Percentiles rank a stretch among this genome's conserved stretches.
These are phyloP conservation scores for Drosophila mojavensis DNA, from an alignment of 1,140 invertebrate genomes.

Conservation along the genomic window DNA sequence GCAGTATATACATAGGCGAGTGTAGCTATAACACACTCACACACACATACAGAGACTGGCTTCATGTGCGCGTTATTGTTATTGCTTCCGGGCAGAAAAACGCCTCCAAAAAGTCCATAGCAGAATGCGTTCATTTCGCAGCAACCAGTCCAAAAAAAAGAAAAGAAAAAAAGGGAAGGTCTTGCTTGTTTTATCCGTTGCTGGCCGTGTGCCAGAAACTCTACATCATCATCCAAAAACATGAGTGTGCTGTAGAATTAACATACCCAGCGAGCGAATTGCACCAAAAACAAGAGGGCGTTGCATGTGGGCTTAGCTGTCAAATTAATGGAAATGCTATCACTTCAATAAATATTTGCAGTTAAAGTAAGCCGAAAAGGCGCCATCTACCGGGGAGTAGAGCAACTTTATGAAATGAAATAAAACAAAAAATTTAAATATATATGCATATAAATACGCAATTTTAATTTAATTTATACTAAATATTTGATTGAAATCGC, in stretches of 20 bases:
- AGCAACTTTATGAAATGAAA: neutral
- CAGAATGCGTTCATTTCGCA: slow-evolving; percentile 61
- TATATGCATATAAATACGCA: too few relatives aligned
- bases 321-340: slow-evolving; percentile 50
- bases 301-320: slow-evolving; percentile 20
- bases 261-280: slow-evolving; percentile 51
- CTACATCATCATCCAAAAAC: slow-evolving; percentile 76
- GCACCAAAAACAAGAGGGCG: slow-evolving; percentile 41
- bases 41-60: neutral
- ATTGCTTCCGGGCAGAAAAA: slow-evolving; percentile 68
- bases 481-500: too few relatives aligned
- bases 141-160: slow-evolving; percentile 8
- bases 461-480: too few relatives aligned
- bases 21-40: slow-evolving; percentile 24
- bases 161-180: slow-evolving; percentile 6
- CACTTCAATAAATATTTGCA: slow-evolving; percentile 33
- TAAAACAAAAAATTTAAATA: neutral
- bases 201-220: slow-evolving; percentile 61
- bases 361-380: neutral
- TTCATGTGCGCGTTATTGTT: slow-evolving; percentile 77
- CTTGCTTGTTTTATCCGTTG: slow-evolving; percentile 25
- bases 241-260: slow-evolving; percentile 71
- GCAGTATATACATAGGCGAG: slow-evolving; percentile 21
- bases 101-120: slow-evolving; percentile 44
- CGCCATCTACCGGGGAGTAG: neutral